Percentiles rank a stretch among this genome's conserved stretches.
These are phyloP conservation scores for Eulemur albifrons DNA, from an alignment of 2,797 vertebrate species.

Conservation along the genomic window DNA sequence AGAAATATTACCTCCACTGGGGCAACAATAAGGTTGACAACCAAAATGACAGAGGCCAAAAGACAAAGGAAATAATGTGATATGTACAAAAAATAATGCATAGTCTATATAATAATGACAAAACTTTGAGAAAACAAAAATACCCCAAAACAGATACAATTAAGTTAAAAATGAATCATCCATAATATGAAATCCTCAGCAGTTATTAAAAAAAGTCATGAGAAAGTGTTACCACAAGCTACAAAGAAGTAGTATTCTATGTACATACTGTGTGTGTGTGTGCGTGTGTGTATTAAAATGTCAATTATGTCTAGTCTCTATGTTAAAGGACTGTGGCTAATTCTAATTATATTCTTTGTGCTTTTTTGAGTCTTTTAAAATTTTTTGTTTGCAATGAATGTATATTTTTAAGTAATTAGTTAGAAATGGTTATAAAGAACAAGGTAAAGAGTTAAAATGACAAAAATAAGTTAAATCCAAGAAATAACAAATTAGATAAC, in stretches of 20 bases:
- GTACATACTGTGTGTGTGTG: neutral
- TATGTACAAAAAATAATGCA: neutral
- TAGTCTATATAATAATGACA: neutral
- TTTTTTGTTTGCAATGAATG: neutral
- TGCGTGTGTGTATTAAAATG: neutral
- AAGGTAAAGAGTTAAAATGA: neutral
- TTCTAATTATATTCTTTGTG: neutral
- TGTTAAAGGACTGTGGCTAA: neutral
- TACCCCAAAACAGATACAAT: neutral
- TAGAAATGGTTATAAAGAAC: neutral
- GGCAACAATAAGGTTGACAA: neutral
- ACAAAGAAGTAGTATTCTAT: neutral
- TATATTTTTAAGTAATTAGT: neutral
- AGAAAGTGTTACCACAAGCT: neutral
- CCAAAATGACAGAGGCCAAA: neutral
- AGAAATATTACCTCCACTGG: neutral
- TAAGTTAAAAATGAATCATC: neutral
- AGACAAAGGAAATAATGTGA: neutral
- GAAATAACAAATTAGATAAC: neutral
- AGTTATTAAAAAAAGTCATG: neutral
- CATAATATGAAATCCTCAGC: neutral
- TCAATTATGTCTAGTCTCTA: neutral
- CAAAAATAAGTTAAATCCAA: slow-evolving; percentile 21
- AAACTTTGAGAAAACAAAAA: neutral
- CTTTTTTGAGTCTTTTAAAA: neutral